Percentiles rank a stretch among this genome's conserved stretches.
Conservation (phyloP, 2,113 vertebrate genomes). For the Bettongia penicillata region DNA sequence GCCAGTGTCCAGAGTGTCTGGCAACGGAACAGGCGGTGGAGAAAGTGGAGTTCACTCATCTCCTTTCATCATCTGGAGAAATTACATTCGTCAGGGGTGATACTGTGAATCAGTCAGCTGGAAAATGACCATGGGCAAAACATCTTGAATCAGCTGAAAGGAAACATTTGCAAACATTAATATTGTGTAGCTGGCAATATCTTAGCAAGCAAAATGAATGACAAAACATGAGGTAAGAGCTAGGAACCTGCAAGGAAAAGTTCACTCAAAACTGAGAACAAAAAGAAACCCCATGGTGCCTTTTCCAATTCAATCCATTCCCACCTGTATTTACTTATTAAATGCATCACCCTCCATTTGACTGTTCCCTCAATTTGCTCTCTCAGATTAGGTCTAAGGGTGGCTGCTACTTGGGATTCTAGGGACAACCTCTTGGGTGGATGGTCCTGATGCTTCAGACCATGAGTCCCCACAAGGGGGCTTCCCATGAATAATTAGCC, state of each 20-base stretch:
- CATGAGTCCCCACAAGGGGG: neutral
- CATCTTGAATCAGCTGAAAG: slow-evolving; percentile 43
- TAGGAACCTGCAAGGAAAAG: neutral
- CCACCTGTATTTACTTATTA: neutral
- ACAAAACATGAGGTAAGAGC: neutral
- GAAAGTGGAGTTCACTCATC: neutral
- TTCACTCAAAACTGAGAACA: neutral
- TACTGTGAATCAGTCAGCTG: neutral
- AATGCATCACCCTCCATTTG: neutral
- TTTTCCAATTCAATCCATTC: neutral
- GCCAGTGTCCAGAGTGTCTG: neutral
- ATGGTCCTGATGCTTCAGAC: neutral
- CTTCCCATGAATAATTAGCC: neutral
- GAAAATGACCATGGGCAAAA: slow-evolving; percentile 35
- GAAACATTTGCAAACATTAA: slow-evolving; percentile 54
- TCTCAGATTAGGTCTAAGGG: neutral
- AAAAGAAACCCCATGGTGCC: neutral
- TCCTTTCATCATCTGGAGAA: neutral
- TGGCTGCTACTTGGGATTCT: neutral
- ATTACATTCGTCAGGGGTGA: neutral
- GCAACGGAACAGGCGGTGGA: neutral
- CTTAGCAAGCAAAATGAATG: slow-evolving; percentile 17
- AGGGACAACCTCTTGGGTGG: neutral
- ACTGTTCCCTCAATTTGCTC: neutral
- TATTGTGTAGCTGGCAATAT: slow-evolving; percentile 28